Conservation (phyloP, 2,888 invertebrate genomes). For the Augiades crinisus region DNA sequence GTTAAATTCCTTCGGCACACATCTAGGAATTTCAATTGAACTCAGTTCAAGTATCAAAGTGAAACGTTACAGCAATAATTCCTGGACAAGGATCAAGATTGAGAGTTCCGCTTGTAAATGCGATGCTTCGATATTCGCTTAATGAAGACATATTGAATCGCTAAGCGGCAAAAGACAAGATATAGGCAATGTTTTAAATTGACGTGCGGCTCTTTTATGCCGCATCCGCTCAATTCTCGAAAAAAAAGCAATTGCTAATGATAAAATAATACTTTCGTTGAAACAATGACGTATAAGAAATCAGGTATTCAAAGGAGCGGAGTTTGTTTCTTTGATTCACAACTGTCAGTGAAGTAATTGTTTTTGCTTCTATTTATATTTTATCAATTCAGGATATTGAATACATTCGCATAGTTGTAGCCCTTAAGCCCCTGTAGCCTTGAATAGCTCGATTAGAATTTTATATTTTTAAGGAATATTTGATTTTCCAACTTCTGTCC, state of each 20-base stretch:
- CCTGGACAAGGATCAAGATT: slow-evolving; percentile 72
- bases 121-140: slow-evolving; percentile 74
- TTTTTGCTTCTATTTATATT: too few relatives aligned
- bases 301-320: slow-evolving; percentile 1
- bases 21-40: slow-evolving; percentile 30
- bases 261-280: slow-evolving; percentile 26
- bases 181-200: slow-evolving; percentile 76
- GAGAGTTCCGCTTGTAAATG: slow-evolving; percentile 69
- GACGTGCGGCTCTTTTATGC: slow-evolving; percentile 66
- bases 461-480: too few relatives aligned
- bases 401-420: too few relatives aligned
- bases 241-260: slow-evolving; percentile 28
- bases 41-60: slow-evolving; percentile 46
- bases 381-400: too few relatives aligned
- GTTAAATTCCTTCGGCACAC: slow-evolving; percentile 1
- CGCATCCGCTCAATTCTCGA: slow-evolving; percentile 26
- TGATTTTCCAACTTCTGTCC: too few relatives aligned
- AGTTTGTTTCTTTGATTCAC: slow-evolving; percentile 2
- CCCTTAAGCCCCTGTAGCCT: too few relatives aligned
- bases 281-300: slow-evolving; percentile 14
- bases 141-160: slow-evolving; percentile 82
- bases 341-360: neutral
- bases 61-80: slow-evolving; percentile 57
- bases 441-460: too few relatives aligned
- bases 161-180: slow-evolving; percentile 70